These are phyloP conservation scores for Nipponacmea schrenckii DNA, from an alignment of 2,888 invertebrate genomes.

Conservation along the genomic window DNA sequence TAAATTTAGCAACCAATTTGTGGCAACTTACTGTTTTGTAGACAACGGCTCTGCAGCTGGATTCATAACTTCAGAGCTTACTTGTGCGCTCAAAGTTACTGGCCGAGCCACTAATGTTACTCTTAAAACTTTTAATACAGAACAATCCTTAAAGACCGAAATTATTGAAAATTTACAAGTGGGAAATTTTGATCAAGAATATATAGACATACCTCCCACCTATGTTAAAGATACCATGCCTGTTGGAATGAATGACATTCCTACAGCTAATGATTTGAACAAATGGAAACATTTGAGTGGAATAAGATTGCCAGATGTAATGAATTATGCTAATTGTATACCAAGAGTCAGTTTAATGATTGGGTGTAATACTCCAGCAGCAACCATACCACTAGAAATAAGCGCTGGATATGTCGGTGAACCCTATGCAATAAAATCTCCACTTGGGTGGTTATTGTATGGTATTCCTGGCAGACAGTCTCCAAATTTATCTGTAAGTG, in stretches of 20 bases:
- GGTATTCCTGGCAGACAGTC: conserved; percentile 13
- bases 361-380: conserved; percentile 9
- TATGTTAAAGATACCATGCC: not conserved
- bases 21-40: not conserved
- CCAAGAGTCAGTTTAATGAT: conserved; percentile 6
- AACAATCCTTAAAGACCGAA: not conserved
- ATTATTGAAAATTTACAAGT: not conserved
- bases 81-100: not conserved
- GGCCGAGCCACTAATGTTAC: not conserved
- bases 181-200: not conserved
- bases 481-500: not conserved
- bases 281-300: conserved; percentile 6
- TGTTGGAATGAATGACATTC: not conserved
- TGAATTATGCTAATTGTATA: not conserved
- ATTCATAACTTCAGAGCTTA: not conserved
- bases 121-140: not conserved
- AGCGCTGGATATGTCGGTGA: conserved; percentile 1
- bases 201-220: not conserved
- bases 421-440: conserved; percentile 23
- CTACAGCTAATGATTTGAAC: not conserved
- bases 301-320: not conserved
- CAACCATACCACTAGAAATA: conserved; percentile 6
- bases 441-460: conserved; percentile 26
- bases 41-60: not conserved
- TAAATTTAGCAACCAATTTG: not conserved